Percentiles rank a stretch among this genome's conserved stretches.
Evolutionary conservation across 2,888 invertebrate species (phyloP).

Genomic region (Nomada ruficornis): DNA sequence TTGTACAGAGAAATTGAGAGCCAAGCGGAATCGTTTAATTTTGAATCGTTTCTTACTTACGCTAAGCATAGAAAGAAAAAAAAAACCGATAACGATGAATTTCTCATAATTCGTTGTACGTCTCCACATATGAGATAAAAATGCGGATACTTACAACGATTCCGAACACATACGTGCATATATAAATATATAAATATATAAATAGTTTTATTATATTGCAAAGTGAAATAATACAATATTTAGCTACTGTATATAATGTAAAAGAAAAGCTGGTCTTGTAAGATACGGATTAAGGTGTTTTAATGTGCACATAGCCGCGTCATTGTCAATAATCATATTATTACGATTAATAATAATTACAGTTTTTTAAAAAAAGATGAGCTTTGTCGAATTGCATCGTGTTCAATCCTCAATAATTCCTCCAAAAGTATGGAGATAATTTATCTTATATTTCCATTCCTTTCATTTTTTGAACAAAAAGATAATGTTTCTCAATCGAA

Average conservation of each 20-base stretch:
- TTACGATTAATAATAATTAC: slow-evolving; percentile 84
- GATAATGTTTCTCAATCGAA: no score
- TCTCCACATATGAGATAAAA: slow-evolving; percentile 28
- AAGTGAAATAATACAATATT: slow-evolving; percentile 80
- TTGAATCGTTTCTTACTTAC: slow-evolving; percentile 68
- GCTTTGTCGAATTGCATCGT: slow-evolving; percentile 85
- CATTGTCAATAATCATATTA: slow-evolving; percentile 85
- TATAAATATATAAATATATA: slow-evolving; percentile 75
- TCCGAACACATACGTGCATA: slow-evolving; percentile 60
- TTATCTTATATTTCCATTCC: no score
- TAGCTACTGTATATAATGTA: slow-evolving; percentile 84
- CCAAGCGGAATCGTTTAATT: slow-evolving; percentile 62
- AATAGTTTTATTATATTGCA: slow-evolving; percentile 81
- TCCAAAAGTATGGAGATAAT: no score
- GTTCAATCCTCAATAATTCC: no score
- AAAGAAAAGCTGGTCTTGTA: slow-evolving; percentile 85
- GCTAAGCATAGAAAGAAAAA: slow-evolving; percentile 53
- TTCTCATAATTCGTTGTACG: slow-evolving; percentile 55
- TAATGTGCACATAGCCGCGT: slow-evolving; percentile 86
- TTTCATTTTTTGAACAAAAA: no score
- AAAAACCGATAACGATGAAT: slow-evolving; percentile 52
- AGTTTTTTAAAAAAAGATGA: slow-evolving; percentile 79
- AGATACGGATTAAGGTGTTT: slow-evolving; percentile 86
- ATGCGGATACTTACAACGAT: slow-evolving; percentile 45
- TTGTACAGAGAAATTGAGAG: slow-evolving; percentile 50